Conservation (phyloP, 1,140 invertebrate species). For the Oedothorax gibbosus region DNA sequence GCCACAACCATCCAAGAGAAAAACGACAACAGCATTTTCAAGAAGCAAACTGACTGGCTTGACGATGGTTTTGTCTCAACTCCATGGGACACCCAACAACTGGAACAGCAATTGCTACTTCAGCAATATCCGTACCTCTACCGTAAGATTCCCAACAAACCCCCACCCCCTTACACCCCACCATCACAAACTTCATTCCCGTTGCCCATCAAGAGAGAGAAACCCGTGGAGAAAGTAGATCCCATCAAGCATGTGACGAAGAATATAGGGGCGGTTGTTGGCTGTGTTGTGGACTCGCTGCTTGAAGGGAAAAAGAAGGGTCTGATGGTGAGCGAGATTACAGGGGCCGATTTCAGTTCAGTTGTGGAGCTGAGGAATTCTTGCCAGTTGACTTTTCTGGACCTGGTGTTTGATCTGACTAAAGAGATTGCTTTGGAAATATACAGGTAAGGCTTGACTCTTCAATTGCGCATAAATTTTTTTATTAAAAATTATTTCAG, state of each 20-base stretch:
- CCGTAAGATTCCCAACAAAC: conserved; percentile 78
- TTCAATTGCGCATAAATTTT: not conserved
- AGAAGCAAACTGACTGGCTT: conserved; percentile 64
- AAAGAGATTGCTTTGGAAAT: conserved; percentile 74
- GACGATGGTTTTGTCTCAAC: conserved; percentile 64
- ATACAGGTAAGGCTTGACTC: conserved; percentile 65
- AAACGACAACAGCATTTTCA: conserved; percentile 43
- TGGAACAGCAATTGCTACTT: conserved; percentile 50
- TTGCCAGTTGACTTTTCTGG: conserved; percentile 65
- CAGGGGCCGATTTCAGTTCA: not conserved
- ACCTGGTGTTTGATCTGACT: conserved; percentile 76
- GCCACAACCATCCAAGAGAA: not conserved
- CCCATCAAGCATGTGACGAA: conserved; percentile 35
- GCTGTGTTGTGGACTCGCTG: conserved; percentile 8
- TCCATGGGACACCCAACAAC: conserved; percentile 22
- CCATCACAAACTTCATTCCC: conserved; percentile 65
- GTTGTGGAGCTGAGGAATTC: not conserved
- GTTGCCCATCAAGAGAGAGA: conserved; percentile 31
- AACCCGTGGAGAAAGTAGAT: conserved; percentile 16
- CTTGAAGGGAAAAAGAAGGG: conserved; percentile 30
- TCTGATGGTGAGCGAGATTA: conserved; percentile 8
- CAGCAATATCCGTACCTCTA: conserved; percentile 69
- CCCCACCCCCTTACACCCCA: conserved; percentile 79
- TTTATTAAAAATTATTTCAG: not conserved
- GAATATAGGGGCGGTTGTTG: conserved; percentile 10